Conservation (phyloP, 2,113 vertebrate species). For the Thermophis baileyi region DNA sequence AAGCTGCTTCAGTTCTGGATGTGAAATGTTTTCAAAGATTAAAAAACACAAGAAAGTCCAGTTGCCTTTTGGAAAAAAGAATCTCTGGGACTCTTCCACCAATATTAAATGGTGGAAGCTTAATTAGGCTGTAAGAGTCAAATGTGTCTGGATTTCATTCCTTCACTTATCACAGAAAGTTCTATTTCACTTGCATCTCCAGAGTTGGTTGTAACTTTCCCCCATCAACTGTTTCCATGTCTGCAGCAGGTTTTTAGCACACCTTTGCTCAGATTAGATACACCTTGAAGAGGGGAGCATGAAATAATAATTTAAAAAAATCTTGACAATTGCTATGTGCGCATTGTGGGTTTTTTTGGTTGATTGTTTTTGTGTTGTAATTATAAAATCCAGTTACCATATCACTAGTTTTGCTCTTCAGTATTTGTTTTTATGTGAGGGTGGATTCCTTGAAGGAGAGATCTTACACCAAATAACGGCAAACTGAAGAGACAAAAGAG, state of each 20-base stretch:
- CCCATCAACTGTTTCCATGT: conserved; percentile 16
- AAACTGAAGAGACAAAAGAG: not conserved
- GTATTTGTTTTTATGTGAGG: not conserved
- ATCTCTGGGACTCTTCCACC: not conserved
- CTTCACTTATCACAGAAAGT: conserved; percentile 4
- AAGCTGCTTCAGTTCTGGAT: no score
- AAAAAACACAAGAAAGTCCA: no score
- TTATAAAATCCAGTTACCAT: not conserved
- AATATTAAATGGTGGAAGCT: conserved; percentile 48
- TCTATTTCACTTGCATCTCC: not conserved
- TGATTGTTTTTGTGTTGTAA: conserved; percentile 8
- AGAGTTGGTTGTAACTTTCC: conserved; percentile 27
- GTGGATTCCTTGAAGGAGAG: not conserved
- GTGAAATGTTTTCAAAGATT: no score
- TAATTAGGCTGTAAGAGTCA: conserved; percentile 49
- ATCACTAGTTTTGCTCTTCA: not conserved
- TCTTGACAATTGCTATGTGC: conserved; percentile 20
- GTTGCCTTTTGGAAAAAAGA: no score
- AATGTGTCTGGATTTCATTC: conserved; percentile 37
- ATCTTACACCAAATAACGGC: no score
- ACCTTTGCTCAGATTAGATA: not conserved
- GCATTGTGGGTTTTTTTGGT: not conserved
- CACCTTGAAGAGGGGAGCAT: not conserved
- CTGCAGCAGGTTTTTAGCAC: not conserved
- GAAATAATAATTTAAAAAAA: not conserved